Base-by-base conservation (phyloP, 1,140 invertebrate genomes). In the Sminthurides bifidus region DNA sequence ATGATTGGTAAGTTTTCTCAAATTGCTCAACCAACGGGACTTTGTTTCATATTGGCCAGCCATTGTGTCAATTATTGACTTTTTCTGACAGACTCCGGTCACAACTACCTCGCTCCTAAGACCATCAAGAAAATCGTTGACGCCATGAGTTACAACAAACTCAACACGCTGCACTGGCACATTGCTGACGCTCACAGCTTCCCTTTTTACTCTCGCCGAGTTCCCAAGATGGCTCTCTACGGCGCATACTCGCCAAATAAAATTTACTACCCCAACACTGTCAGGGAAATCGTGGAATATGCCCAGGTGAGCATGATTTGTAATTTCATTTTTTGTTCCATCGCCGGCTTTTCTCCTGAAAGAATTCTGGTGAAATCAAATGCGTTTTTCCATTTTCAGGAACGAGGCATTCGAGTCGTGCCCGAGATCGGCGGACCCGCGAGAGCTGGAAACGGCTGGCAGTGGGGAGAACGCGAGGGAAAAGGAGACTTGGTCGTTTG, bases 111-210 rank as follows among this genome's bases (percentile, higher is more conserved):
- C 8, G 58, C 52, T 1, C 48, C 65, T 2, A 60, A 62, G 30
- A 44, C 46, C 37, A 61, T 71, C 27, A 61, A 60, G 38, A 51
- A 56, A 29, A 66, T 64, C 3, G 51, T 71, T 31, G 69, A 70
- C 50, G 67, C 65, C 23, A 70, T 71, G 70, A 61, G 67, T 23
- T 68, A 68, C 56, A 68, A 67, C 54, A 71, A 71, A 45, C 59
- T 71, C 3, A 71, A 71, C 59, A 66, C 66, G 2, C 65, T 71
- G 24, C 70, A 71, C 59, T 69, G 68, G 68, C 70, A 71, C 56
- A 63, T 71, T 21, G 66, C 66, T n/a, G 70, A 71, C 52, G 54
- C 68, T 10, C 70, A 71, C 50, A 66, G 65, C 31, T 71, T 71
- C 63, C 70, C 70, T 12, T 67, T 71, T 29, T 66, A 68, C 23